Percentiles rank a stretch among this genome's conserved stretches.
Conservation (phyloP, 2,113 vertebrate species). For the Alosa alosa region DNA sequence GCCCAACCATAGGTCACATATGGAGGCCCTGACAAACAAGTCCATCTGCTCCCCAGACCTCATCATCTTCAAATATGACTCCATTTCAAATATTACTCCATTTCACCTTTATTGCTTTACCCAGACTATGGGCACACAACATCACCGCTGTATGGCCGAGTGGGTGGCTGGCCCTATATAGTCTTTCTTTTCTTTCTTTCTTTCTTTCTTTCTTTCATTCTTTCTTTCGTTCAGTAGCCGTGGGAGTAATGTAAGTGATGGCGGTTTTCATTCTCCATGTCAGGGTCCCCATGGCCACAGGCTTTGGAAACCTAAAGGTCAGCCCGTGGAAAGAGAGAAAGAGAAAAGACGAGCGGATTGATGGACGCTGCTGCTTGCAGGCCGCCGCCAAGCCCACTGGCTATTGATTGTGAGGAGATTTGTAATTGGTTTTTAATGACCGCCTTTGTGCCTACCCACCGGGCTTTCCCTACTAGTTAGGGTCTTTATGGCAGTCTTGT, state of each 20-base stretch:
- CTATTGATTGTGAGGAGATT: neutral
- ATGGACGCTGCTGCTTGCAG: neutral
- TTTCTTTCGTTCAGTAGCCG: neutral
- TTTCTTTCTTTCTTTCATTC: neutral
- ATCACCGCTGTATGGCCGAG: neutral
- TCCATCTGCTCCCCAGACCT: neutral
- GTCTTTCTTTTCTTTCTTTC: neutral
- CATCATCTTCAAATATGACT: slow-evolving; percentile 31
- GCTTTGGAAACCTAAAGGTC: slow-evolving; percentile 9
- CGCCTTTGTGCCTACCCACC: neutral
- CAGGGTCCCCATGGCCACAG: neutral
- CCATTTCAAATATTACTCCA: slow-evolving; percentile 17
- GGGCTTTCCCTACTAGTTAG: neutral
- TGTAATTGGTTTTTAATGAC: slow-evolving; percentile 14
- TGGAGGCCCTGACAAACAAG: neutral
- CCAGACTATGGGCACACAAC: neutral
- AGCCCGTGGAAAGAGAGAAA: neutral
- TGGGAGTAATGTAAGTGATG: neutral
- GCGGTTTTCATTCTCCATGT: neutral
- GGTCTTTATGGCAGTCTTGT: neutral
- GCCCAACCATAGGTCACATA: neutral
- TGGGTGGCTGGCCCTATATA: neutral
- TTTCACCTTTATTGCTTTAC: slow-evolving; percentile 22
- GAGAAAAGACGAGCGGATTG: neutral
- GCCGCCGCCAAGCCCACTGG: neutral